These are phyloP conservation scores for Eudasyphora cyanicolor DNA, from an alignment of 2,888 invertebrate genomes.

Conservation along the genomic window DNA sequence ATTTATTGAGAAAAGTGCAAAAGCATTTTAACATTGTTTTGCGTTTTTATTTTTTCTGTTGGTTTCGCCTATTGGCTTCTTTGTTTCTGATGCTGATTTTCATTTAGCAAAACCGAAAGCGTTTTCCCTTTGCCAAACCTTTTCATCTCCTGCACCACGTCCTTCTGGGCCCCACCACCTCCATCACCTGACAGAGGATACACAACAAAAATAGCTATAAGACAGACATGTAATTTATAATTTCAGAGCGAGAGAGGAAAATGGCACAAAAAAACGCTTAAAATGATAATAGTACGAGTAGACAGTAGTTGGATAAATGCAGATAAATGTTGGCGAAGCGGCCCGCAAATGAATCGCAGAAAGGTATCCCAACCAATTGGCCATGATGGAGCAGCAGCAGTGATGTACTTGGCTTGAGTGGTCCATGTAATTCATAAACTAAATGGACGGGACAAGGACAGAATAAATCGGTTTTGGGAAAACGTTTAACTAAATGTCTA, in stretches of 20 bases:
- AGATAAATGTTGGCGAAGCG: constrained; percentile 22
- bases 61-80: background rate
- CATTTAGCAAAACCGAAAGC: constrained; percentile 54
- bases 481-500: constrained; percentile 37
- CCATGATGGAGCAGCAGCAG: constrained; percentile 13
- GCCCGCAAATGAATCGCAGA: background rate
- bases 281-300: constrained; percentile 30
- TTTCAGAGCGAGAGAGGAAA: constrained; percentile 8
- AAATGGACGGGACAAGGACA: constrained; percentile 4
- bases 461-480: background rate
- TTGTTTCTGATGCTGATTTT: constrained; percentile 46
- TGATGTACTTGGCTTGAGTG: constrained; percentile 11
- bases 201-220: constrained; percentile 41
- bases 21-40: constrained; percentile 54
- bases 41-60: background rate
- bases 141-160: background rate
- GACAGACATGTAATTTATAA: constrained; percentile 63
- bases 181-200: background rate
- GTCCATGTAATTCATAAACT: constrained; percentile 32
- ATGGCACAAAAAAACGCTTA: constrained; percentile 1
- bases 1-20: constrained; percentile 63
- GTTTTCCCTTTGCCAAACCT: constrained; percentile 21
- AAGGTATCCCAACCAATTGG: constrained; percentile 6
- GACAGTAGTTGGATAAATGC: constrained; percentile 36
- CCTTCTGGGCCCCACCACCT: background rate